Evolutionary conservation across 2,888 invertebrate genomes (phyloP), one percentile per base, ranked within the genome.

Genomic region (Volucella zonaria): DNA sequence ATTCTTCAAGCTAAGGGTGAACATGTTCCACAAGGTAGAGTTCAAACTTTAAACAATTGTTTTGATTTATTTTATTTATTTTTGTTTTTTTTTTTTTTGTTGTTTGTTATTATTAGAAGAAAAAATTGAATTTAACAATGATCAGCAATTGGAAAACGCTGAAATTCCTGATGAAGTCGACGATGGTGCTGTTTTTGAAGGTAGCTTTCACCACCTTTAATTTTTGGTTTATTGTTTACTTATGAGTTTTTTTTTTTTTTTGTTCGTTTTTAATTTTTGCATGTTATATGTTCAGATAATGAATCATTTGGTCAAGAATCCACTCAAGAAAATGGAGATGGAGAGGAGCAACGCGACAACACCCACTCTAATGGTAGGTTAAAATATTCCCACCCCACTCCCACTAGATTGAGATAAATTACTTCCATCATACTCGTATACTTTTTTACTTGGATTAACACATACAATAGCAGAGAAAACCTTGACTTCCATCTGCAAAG

Each of bases 1-100:
- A 93, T 93, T 89, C 93, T 93, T 91, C 94, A 94, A 93, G 94
- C 92, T 58, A 90, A 91, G 87, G 90, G 90, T 82, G 90, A 90
- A 79, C 91, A 91, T 87, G 89, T 90, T 80, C 91, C 91, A 66
- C 85, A 85, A 85, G 83, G 83, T 83, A 83, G 66, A 42, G 23
- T 58, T 40, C 9, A 40, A 12, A 0, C 6, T 42, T 18, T 43
- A 51, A 47, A 2, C 12, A 52, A 59, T 45, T 14, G 10, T n/a
- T n/a, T n/a, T n/a, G n/a, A n/a, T n/a, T n/a, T n/a, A 42, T 66
- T 61, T 43, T 31, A 23, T 51, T 71, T 47, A 40, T 18, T 18
- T 64, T 64, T 68, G 42, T 67, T 64, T 59, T 52, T 10, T 47
- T 75, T 56, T 38, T 14, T 82, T 85, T 88, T 88, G 90, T 92